Evolutionary conservation across 2,113 vertebrate species (phyloP).

Genomic region (Sapayoa aenigma): DNA sequence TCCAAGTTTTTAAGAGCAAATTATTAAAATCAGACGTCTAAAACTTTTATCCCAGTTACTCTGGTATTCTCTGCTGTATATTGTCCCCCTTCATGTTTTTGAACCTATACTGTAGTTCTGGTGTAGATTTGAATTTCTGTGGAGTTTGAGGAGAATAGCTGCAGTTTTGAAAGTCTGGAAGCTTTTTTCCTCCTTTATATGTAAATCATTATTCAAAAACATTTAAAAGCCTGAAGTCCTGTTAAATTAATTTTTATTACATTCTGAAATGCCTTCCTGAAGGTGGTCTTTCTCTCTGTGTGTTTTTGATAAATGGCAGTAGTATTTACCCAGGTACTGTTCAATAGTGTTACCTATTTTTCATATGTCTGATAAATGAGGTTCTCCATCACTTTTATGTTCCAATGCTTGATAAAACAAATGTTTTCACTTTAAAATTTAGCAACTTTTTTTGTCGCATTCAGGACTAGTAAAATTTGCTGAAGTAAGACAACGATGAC

Average conservation of each 20-base stretch:
- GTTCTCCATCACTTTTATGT: neutral
- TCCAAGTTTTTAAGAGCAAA: neutral
- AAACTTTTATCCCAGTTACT: neutral
- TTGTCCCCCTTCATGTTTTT: neutral
- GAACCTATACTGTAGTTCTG: neutral
- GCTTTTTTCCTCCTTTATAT: neutral
- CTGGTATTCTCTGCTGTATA: neutral
- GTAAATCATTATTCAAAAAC: neutral
- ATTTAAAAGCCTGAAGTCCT: neutral
- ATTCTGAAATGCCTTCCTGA: neutral
- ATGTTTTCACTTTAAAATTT: neutral
- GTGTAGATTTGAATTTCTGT: neutral
- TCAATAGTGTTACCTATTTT: neutral
- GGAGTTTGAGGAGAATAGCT: neutral
- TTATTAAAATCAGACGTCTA: neutral
- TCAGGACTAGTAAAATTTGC: neutral
- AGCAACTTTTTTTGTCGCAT: neutral
- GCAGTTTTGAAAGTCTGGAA: neutral
- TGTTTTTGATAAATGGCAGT: neutral
- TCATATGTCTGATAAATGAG: neutral
- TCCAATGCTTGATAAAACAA: neutral
- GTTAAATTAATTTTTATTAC: neutral
- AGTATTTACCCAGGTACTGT: neutral
- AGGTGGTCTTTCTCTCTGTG: neutral
- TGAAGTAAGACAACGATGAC: neutral